Evolutionary conservation across 2,797 vertebrate genomes (phyloP), one percentile per base, ranked within the genome.

Genomic region (Cryptoprocta ferox): DNA sequence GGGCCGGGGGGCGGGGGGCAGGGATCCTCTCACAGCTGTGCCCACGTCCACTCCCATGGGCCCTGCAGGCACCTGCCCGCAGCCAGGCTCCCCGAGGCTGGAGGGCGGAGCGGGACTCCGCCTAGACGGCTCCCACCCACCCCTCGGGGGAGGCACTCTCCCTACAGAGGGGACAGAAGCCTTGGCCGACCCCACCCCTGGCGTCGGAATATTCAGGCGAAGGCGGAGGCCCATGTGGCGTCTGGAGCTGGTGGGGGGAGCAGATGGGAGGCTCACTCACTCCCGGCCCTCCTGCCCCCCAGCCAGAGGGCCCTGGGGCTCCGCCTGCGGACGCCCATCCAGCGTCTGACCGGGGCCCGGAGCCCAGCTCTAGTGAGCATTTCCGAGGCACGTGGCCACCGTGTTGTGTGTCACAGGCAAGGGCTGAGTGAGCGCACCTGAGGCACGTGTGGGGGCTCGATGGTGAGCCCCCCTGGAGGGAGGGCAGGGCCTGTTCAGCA

Each of bases 281-380:
- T 11, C 28, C 42, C 56, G 24, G 63, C 45, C 26, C 21, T 19
- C 42, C 16, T 32, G 14, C 56, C 35, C 37, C 26, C 37, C 21
- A 30, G 80, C 63, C 39, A 30, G 0, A 2, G 50, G 39, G 15
- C 50, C 48, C 63, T 2, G 9, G 37, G 93, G 42, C 73, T 65
- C 24, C 4, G 24, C 26, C 18, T 30, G 11, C 21, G 2, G 37
- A 73, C 14, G 6, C 70, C 35, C 7, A 0, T 84, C 80, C 70
- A 1, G 0, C 56, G 96, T 85, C 93, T 97, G 95, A 97, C 97
- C 98, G 94, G 91, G 71, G 93, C 96, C 96, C 28, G 96, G 94
- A 96, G 91, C 97, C 95, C 97, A 95, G 91, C 90, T 96, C 97
- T 91, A 75, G 45, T 9, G 61, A 84, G 94, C 91, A 65, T 88